phyloP scores from a whole-genome alignment of 2,113 vertebrate species.

The Triplophysa rosa region DNA sequence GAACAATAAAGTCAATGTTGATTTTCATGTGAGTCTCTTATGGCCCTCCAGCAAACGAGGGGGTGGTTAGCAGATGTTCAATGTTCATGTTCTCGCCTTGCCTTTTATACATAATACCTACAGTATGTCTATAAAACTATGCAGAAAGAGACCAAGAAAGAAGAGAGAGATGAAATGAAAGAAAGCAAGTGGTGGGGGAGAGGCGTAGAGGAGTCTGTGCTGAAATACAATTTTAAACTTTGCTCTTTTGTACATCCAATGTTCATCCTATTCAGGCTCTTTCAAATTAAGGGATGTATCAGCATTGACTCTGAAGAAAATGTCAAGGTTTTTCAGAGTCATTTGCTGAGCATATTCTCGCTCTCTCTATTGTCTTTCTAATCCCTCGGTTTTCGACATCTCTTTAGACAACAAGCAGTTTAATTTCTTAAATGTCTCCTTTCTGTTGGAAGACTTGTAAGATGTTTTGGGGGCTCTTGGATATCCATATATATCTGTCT shows the following conservation, averaged over 20 bases:
- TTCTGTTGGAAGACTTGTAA: conserved; percentile 43
- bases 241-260: conserved; percentile 34
- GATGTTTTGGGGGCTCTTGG: conserved; percentile 23
- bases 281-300: conserved; percentile 27
- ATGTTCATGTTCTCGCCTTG: conserved; percentile 41
- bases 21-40: conserved; percentile 20
- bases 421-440: not conserved
- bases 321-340: not conserved
- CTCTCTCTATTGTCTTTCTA: not conserved
- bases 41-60: conserved; percentile 43
- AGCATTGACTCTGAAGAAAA: conserved; percentile 7
- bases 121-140: conserved; percentile 19
- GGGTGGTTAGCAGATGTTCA: conserved; percentile 44
- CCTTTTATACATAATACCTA: conserved; percentile 15
- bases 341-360: not conserved
- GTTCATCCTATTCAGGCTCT: conserved; percentile 39
- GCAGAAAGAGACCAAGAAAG: conserved; percentile 8
- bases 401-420: conserved; percentile 14
- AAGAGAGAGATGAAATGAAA: conserved; percentile 25
- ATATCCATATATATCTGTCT: conserved; percentile 9
- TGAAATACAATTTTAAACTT: conserved; percentile 51
- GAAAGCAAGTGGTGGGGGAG: conserved; percentile 43
- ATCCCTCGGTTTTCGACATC: not conserved
- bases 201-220: conserved; percentile 54
- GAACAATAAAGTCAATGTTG: conserved; percentile 5